Evolutionary conservation across 2,113 vertebrate species (phyloP).

Genomic region (Tor tambroides): DNA sequence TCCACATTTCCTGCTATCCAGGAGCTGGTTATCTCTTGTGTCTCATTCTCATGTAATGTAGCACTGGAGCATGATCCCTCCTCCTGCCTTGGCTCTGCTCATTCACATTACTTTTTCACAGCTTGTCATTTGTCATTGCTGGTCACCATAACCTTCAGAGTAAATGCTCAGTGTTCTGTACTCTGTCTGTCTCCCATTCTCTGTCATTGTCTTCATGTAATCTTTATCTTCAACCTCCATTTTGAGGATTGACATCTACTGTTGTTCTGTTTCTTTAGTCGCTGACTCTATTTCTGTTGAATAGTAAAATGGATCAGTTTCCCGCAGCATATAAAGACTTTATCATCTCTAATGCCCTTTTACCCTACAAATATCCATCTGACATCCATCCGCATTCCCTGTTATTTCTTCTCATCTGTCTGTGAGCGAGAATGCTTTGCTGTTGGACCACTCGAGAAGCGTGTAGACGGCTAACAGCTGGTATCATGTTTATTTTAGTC

Average conservation of each 20-base stretch:
- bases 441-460: constrained; percentile 1
- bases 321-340: not conserved
- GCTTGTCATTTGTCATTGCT: constrained; percentile 6
- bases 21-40: not conserved
- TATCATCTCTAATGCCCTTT: constrained; percentile 10
- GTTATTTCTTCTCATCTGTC: not conserved
- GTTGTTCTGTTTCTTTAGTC: not conserved
- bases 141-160: constrained; percentile 12
- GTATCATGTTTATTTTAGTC: constrained; percentile 44
- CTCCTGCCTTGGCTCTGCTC: not conserved
- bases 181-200: not conserved
- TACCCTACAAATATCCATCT: not conserved
- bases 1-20: not conserved
- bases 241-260: not conserved
- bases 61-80: not conserved
- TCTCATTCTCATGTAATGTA: constrained; percentile 17
- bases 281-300: constrained; percentile 5
- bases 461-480: constrained; percentile 1
- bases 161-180: not conserved
- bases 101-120: constrained; percentile 5
- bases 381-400: not conserved
- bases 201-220: not conserved
- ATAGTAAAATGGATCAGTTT: not conserved
- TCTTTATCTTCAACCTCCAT: not conserved
- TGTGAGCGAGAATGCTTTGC: not conserved